Evolutionary conservation across 2,888 invertebrate species (phyloP).

Genomic region (Hartigia nigra): DNA sequence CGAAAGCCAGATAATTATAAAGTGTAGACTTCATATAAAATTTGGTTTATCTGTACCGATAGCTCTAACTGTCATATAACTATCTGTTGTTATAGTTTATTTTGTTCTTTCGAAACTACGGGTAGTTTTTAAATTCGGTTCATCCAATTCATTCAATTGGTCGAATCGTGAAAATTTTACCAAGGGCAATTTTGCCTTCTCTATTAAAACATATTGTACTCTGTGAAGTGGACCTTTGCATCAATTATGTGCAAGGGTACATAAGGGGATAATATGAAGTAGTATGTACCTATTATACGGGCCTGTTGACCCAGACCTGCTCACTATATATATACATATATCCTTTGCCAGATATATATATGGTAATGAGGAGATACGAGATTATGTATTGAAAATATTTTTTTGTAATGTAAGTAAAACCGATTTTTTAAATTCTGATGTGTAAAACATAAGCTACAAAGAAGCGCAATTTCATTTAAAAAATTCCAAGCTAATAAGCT

Average conservation of each 20-base stretch:
- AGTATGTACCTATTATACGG: not conserved
- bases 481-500: not conserved
- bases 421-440: not conserved
- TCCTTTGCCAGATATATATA: too few relatives aligned
- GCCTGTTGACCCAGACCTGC: slow-evolving; percentile 5
- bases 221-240: not conserved
- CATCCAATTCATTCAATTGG: not conserved
- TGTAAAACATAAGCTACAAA: not conserved
- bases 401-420: too few relatives aligned
- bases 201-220: not conserved
- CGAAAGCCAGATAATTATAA: too few relatives aligned
- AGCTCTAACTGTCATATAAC: not conserved
- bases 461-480: not conserved
- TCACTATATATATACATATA: not conserved
- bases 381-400: too few relatives aligned
- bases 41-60: not conserved
- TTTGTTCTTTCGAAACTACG: not conserved
- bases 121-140: not conserved
- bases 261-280: not conserved
- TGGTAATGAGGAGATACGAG: too few relatives aligned
- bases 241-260: not conserved
- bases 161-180: not conserved
- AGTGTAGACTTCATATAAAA: too few relatives aligned
- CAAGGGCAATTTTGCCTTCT: not conserved
- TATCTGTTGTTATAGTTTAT: not conserved